These are phyloP conservation scores for Ancistrus triradiatus DNA, from an alignment of 2,113 vertebrate genomes.

Conservation along the genomic window DNA sequence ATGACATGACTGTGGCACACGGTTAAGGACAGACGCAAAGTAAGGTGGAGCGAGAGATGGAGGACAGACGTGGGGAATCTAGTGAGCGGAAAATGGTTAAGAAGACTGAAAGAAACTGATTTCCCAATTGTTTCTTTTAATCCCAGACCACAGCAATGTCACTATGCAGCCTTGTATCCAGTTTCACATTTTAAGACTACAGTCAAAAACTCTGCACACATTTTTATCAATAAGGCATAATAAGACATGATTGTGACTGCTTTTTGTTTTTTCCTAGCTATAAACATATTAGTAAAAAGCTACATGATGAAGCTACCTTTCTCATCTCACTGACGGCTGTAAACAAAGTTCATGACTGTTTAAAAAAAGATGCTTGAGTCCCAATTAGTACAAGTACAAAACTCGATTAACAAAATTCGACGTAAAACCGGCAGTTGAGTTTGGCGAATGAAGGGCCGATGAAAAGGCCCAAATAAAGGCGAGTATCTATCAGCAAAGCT, in stretches of 20 bases:
- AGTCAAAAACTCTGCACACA: constrained; percentile 39
- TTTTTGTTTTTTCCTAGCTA: constrained; percentile 44
- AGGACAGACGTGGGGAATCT: constrained; percentile 10
- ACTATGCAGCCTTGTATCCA: constrained; percentile 27
- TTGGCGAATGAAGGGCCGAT: constrained; percentile 10
- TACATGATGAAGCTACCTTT: constrained; percentile 26
- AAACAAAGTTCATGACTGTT: constrained; percentile 37
- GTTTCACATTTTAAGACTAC: constrained; percentile 47
- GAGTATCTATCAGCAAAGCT: background rate
- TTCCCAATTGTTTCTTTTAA: constrained; percentile 45
- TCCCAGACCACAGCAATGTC: constrained; percentile 33
- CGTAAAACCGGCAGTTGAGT: constrained; percentile 46
- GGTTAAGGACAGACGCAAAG: constrained; percentile 39
- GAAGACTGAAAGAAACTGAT: constrained; percentile 54
- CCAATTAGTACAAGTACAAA: constrained; percentile 35
- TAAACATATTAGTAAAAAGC: constrained; percentile 39
- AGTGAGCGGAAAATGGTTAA: constrained; percentile 34
- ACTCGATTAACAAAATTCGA: constrained; percentile 18
- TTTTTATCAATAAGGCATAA: constrained; percentile 41
- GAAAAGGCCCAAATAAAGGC: constrained; percentile 10
- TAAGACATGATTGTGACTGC: constrained; percentile 32
- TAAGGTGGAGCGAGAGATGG: constrained; percentile 20
- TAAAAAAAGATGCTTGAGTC: constrained; percentile 32
- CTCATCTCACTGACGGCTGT: constrained; percentile 33
- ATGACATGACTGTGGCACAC: constrained; percentile 35